These are phyloP conservation scores for Microtus oregoni DNA, from an alignment of 2,113 vertebrate species.

Conservation along the genomic window DNA sequence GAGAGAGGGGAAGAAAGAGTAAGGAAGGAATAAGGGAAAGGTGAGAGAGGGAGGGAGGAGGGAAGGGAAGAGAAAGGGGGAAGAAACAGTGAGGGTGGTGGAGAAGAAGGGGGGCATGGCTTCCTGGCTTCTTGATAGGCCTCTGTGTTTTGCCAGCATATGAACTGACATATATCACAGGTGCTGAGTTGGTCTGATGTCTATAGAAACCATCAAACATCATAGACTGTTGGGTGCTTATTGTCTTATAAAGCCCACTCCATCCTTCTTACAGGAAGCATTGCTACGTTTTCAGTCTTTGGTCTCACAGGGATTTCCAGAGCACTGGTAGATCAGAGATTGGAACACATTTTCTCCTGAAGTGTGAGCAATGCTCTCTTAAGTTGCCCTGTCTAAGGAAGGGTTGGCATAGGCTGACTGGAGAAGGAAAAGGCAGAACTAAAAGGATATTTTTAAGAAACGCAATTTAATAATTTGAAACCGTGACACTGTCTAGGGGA, in stretches of 20 bases:
- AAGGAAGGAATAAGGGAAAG: background rate
- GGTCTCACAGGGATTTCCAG: background rate
- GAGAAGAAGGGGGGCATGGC: background rate
- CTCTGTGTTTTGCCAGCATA: background rate
- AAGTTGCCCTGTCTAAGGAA: conserved; percentile 7
- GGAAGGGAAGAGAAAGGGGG: background rate
- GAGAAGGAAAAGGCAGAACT: conserved; percentile 52
- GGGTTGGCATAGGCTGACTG: background rate
- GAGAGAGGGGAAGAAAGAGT: no score
- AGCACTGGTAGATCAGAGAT: background rate
- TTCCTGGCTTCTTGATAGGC: background rate
- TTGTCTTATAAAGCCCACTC: background rate
- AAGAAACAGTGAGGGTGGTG: background rate
- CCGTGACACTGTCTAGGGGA: background rate
- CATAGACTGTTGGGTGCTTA: background rate
- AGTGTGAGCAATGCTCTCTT: background rate
- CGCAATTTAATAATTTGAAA: conserved; percentile 54
- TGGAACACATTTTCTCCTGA: background rate
- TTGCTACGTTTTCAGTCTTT: background rate
- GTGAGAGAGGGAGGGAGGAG: background rate
- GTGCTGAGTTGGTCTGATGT: background rate
- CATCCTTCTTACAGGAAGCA: background rate
- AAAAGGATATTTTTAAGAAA: conserved; percentile 64
- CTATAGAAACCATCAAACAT: background rate
- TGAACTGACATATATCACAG: background rate